Evolutionary conservation across 2,888 invertebrate genomes (phyloP), one percentile per base, ranked within the genome.

Genomic region (Chydorus sphaericus): DNA sequence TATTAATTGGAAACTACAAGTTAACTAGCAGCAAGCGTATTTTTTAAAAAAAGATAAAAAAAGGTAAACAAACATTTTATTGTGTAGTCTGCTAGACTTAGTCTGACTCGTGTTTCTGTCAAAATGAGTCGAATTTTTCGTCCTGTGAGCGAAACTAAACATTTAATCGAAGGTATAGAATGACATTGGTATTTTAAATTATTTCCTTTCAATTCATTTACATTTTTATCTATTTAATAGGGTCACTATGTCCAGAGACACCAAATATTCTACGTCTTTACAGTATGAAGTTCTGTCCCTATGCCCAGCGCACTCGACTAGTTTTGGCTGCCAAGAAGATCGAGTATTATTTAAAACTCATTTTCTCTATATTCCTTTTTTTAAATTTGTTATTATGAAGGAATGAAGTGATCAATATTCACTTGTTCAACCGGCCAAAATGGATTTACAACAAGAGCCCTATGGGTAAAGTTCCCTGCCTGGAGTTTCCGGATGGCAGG

Each of bases 251-350:
- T 23, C 64, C 63, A 8, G 61, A 62, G 3, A n/a, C 48, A 23
- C 57, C 55, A 8, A 62, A 59, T 1, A 59, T 60, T 11, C 68
- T 85, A 53, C 80, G 85, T 7, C 66, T 89, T 2, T 89, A 85
- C 65, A 83, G 83, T 28, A 89, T 87, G 83, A 76, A 86, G 62
- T 88, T 86, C 70, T 89, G 89, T 64, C 89, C 89, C 0, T 89
- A 77, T 63, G 84, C 87, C 0, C 83, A 89, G 65, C 75, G 88
- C 60, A 78, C 78, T 49, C 79, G 85, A 61, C 72, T 89, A 36
- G 80, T 83, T 1, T 70, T 89, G 56, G 82, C 83, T 63, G 84
- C 85, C 11, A 89, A 89, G 68, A 80, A 82, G 62, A 73, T 88
- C 62, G 78, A 80, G 71, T 79, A 69, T 26, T 2, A 8, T 10